These are phyloP conservation scores for Halichoerus grypus DNA, from an alignment of 2,113 vertebrate species.

Conservation along the genomic window DNA sequence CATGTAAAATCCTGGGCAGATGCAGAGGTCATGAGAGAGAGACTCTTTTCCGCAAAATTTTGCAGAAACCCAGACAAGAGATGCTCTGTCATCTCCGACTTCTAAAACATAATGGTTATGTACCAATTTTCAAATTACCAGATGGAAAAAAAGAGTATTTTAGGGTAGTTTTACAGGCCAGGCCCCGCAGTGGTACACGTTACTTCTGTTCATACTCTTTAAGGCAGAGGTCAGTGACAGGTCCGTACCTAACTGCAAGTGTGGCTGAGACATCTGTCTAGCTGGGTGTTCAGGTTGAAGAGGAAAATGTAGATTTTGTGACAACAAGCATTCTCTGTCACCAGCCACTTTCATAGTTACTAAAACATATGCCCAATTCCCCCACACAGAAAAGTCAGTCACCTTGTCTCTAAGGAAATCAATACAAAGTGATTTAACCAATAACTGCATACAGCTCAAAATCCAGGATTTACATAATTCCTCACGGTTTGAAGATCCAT, in stretches of 20 bases:
- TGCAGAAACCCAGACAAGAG: not conserved
- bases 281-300: not conserved
- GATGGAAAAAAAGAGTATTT: not conserved
- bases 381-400: not conserved
- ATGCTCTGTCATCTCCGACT: not conserved
- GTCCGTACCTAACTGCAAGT: not conserved
- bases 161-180: not conserved
- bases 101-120: not conserved
- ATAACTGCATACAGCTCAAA: not conserved
- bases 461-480: not conserved
- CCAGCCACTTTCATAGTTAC: not conserved
- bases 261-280: not conserved
- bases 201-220: not conserved
- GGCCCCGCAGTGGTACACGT: too few species aligned
- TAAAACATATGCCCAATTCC: not conserved
- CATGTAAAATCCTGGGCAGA: not conserved
- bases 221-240: not conserved
- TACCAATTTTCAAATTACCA: not conserved
- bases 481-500: not conserved
- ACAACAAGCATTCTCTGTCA: not conserved
- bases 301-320: not conserved
- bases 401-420: not conserved
- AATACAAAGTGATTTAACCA: not conserved
- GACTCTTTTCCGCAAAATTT: not conserved
- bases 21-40: not conserved